Evolutionary conservation across 1,140 invertebrate species (phyloP), one percentile per base, ranked within the genome.

Genomic region (Helicoverpa zea): DNA sequence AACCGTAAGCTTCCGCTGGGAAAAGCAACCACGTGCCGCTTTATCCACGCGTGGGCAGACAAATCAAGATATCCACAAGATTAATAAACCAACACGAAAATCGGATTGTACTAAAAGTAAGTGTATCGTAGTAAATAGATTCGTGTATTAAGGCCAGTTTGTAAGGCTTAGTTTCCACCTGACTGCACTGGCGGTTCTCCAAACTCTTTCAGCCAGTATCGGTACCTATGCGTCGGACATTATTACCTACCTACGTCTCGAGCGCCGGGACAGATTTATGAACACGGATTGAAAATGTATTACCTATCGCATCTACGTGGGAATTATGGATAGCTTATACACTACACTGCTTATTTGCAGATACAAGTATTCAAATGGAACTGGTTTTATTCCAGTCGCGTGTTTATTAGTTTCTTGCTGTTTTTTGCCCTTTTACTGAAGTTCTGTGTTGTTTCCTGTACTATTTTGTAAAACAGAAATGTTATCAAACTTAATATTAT

Each of bases 131-230:
- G 54, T 64, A 23, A 7, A 29, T 29, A 73, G 12, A 35, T 35
- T 13, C 70, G 18, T 59, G 59, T 75, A 63, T 80, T 74, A 74
- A 30, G 79, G 51, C 35, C 49, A 29, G 56, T 51, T 54, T 75
- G 59, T 23, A 29, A 51, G 61, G 74, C 70, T 81, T 43, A 74
- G 16, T 81, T 81, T 81, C 76, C 80, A 74, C 66, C 58, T 79
- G 81, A 82, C 29, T 78, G 80, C 78, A 56, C 81, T 84, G 80
- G 83, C 81, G 78, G 68, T 72, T 23, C 73, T 81, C 78, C 81
- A 82, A 81, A 83, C 61, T 72, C 79, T 77, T 79, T 70, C 54
- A 58, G 35, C 52, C 59, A 35, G 61, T 70, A 56, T 54, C 59
- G 29, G 43, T 23, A 52, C 72, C 43, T 54, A 75, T 68, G 30